A percentile compares a stretch with the other conserved stretches of the same genome.
phyloP scores from a whole-genome alignment of 1,140 invertebrate species.

The Drosophila sturtevanti region DNA sequence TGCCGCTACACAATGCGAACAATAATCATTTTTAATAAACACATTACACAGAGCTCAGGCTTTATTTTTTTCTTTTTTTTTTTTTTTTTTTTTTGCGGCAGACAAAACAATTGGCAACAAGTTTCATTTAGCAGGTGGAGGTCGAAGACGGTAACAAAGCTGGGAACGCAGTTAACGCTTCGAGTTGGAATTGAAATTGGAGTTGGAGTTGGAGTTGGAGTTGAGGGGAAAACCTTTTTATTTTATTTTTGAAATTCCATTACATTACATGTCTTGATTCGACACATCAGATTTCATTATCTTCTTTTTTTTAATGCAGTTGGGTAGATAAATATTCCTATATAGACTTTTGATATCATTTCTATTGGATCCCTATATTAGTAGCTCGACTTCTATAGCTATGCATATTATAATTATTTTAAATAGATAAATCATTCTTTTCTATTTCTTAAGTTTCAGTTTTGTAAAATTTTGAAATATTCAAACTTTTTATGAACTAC shows the following conservation, averaged over 20 bases:
- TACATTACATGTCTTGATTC: slow-evolving; percentile 34
- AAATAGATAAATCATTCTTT: too few relatives aligned
- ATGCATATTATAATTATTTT: too few relatives aligned
- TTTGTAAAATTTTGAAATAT: too few relatives aligned
- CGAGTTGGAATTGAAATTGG: slow-evolving; percentile 16
- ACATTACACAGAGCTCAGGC: slow-evolving; percentile 61
- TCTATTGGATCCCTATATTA: too few relatives aligned
- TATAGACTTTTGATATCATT: too few relatives aligned
- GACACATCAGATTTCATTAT: slow-evolving; percentile 32
- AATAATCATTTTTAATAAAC: slow-evolving; percentile 77
- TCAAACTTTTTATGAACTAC: too few relatives aligned
- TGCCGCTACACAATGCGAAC: slow-evolving; percentile 54
- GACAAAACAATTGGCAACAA: slow-evolving; percentile 69
- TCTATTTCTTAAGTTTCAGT: too few relatives aligned
- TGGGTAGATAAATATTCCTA: too few relatives aligned
- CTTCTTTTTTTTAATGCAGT: slow-evolving; percentile 15
- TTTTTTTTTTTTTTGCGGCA: slow-evolving; percentile 8
- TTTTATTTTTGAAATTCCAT: slow-evolving; percentile 57
- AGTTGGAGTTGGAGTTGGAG: neutral
- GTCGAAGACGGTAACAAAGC: neutral
- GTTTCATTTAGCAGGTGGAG: slow-evolving; percentile 25
- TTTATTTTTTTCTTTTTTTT: neutral
- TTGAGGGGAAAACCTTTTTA: slow-evolving; percentile 36
- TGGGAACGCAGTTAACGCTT: neutral
- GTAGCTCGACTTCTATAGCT: too few relatives aligned